These are phyloP conservation scores for Enteromius anoplus DNA, from an alignment of 2,797 vertebrate species.

Conservation along the genomic window DNA sequence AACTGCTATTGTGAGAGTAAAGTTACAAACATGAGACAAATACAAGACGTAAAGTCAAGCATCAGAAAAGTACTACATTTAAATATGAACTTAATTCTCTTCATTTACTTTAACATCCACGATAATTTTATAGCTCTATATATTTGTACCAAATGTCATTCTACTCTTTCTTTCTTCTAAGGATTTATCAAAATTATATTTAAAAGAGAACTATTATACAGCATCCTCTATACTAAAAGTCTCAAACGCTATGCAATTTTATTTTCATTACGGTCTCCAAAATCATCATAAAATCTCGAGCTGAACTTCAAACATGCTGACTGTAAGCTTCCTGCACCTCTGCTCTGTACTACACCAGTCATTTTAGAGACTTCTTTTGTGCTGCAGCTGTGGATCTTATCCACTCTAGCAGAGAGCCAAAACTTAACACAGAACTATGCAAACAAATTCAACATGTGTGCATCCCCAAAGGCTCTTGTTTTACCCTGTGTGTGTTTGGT, in stretches of 20 bases:
- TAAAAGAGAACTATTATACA: background rate
- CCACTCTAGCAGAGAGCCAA: conserved; percentile 41
- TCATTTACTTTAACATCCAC: background rate
- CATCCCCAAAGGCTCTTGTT: conserved; percentile 45
- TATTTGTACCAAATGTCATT: background rate
- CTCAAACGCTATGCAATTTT: background rate
- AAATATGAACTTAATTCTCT: background rate
- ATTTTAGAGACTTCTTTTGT: background rate
- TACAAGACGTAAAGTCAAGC: background rate
- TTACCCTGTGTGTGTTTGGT: conserved; percentile 14
- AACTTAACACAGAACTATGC: conserved; percentile 45
- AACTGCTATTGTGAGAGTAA: background rate
- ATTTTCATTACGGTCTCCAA: background rate
- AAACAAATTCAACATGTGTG: conserved; percentile 46
- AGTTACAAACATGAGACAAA: background rate
- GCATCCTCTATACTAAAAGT: background rate
- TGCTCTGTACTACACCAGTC: conserved; percentile 54
- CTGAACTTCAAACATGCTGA: background rate
- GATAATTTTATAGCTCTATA: background rate
- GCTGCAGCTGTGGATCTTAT: conserved; percentile 16
- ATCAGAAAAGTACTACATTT: background rate
- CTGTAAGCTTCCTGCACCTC: conserved; percentile 3
- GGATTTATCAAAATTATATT: background rate
- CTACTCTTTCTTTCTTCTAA: background rate
- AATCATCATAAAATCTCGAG: conserved; percentile 9